phyloP scores from a whole-genome alignment of 2,113 vertebrate species.

The rat (Rattus norvegicus) region DNA sequence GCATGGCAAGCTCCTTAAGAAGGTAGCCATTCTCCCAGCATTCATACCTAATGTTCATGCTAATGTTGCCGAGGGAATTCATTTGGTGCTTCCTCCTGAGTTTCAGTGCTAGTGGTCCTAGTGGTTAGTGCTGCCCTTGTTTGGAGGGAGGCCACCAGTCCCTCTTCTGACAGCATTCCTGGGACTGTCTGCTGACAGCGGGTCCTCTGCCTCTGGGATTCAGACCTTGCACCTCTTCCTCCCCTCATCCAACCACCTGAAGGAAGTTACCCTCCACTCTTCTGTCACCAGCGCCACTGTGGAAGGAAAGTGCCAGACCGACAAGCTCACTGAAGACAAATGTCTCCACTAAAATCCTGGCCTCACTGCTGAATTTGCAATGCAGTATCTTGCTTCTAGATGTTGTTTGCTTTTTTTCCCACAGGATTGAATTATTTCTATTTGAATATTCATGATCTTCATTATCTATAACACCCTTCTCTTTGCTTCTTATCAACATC shows the following conservation, averaged over 20 bases:
- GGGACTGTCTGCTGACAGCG: constrained; percentile 31
- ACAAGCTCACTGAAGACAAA: constrained; percentile 55
- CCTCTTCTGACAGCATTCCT: background rate
- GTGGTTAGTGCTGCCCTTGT: background rate
- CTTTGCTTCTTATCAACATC: constrained; percentile 52
- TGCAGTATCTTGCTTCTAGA: constrained; percentile 11
- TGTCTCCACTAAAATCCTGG: constrained; percentile 50
- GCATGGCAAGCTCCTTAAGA: constrained; percentile 21
- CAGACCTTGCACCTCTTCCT: constrained; percentile 11
- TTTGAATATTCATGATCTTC: background rate
- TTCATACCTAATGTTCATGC: background rate
- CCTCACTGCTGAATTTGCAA: background rate
- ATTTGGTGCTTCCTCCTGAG: background rate
- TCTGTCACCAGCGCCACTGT: constrained; percentile 45
- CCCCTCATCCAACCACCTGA: constrained; percentile 12
- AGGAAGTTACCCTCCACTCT: constrained; percentile 50
- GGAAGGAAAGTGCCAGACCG: constrained; percentile 9
- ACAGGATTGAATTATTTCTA: no score
- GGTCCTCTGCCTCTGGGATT: constrained; percentile 66
- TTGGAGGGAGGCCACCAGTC: background rate
- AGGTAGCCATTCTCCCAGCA: background rate
- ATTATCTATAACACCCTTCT: background rate
- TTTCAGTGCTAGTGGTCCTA: background rate
- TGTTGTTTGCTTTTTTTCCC: background rate
- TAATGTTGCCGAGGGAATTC: background rate